A percentile compares a stretch with the other conserved stretches of the same genome.
These are phyloP conservation scores for Poeciliopsis presidionis DNA, from an alignment of 2,797 vertebrate genomes.

Conservation along the genomic window DNA sequence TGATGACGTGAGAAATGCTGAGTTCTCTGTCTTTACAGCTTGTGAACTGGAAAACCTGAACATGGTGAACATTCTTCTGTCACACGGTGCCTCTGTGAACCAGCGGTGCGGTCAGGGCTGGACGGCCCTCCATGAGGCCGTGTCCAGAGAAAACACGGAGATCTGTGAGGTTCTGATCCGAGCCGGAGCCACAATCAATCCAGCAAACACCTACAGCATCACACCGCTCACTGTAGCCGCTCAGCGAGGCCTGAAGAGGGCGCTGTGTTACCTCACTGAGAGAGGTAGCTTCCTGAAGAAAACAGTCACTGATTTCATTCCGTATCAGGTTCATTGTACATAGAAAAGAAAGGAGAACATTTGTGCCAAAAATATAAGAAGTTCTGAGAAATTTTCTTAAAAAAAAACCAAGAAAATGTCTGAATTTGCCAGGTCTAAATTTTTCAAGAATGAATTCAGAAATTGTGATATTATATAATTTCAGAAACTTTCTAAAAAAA, in stretches of 20 bases:
- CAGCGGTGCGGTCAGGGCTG: conserved; percentile 91
- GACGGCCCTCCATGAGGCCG: conserved; percentile 93
- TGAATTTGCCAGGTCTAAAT: too few relatives aligned
- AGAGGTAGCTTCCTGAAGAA: conserved; percentile 79
- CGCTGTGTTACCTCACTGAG: conserved; percentile 85
- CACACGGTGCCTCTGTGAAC: conserved; percentile 87
- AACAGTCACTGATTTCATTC: not conserved
- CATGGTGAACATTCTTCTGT: conserved; percentile 85
- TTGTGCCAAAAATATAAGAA: too few relatives aligned
- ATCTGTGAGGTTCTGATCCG: conserved; percentile 88
- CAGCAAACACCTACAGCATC: conserved; percentile 87
- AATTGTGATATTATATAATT: too few relatives aligned
- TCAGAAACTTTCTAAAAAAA: too few relatives aligned
- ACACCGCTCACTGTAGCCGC: conserved; percentile 92
- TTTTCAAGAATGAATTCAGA: too few relatives aligned
- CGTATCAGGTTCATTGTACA: too few relatives aligned
- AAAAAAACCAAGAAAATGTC: too few relatives aligned
- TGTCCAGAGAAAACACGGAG: conserved; percentile 85
- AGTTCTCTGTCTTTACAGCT: conserved; percentile 73
- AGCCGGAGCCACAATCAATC: conserved; percentile 87
- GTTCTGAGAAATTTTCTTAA: too few relatives aligned
- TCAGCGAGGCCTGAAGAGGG: conserved; percentile 85
- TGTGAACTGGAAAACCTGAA: conserved; percentile 87
- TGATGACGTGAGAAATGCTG: not conserved
- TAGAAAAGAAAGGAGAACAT: too few relatives aligned